These are phyloP conservation scores for Marmota flaviventris DNA, from an alignment of 2,113 vertebrate species.

Conservation along the genomic window DNA sequence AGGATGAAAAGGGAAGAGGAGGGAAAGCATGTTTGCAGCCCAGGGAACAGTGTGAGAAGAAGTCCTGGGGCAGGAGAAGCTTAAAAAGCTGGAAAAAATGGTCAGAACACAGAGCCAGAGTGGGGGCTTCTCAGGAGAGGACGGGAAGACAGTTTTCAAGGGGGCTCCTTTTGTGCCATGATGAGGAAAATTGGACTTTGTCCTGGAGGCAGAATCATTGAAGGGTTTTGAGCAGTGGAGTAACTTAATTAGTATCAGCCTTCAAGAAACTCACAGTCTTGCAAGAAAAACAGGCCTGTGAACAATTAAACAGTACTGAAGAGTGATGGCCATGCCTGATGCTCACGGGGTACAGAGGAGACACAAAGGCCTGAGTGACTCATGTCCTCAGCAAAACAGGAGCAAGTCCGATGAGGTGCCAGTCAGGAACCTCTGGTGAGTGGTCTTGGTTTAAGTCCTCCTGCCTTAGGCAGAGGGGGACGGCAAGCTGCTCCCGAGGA, in stretches of 20 bases:
- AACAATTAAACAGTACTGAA: background rate
- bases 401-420: rapidly evolving
- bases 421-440: background rate
- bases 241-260: background rate
- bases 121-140: too few relatives aligned
- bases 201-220: background rate
- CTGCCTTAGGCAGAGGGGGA: background rate
- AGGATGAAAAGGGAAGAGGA: background rate
- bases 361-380: background rate
- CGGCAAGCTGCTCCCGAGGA: rapidly evolving
- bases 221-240: background rate
- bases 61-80: background rate
- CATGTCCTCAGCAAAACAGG: background rate
- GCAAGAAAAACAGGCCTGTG: background rate
- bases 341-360: rapidly evolving
- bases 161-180: too few relatives aligned
- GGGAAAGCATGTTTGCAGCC: background rate
- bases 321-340: rapidly evolving
- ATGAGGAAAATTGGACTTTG: background rate
- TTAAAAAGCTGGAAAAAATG: background rate
- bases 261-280: background rate
- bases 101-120: background rate
- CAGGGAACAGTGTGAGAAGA: background rate
- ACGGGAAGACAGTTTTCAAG: background rate
- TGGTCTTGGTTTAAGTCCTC: background rate